Base-by-base conservation (phyloP, 2,888 invertebrate species). In the Protodeltote pygarga region DNA sequence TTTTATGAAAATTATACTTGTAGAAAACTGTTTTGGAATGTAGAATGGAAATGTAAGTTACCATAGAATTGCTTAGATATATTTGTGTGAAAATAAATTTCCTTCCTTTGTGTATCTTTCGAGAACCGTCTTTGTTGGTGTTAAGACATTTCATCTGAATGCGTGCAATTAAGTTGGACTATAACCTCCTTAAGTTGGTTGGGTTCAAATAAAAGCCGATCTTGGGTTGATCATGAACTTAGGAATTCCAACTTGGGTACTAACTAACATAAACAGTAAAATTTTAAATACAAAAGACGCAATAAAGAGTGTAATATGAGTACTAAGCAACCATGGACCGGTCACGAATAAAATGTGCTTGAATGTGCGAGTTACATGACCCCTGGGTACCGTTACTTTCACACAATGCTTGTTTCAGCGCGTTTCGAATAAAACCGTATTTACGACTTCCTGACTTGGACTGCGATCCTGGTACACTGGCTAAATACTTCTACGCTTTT, bases 381-480 rank as follows among this genome's bases (percentile, higher is more conserved):
- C 84, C 85, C 50, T 49, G 86, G 80, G 87, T 62, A 67, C 70
- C 77, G 75, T 87, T 79, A 83, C 75, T 75, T 76, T 68, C 71
- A 73, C 77, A 75, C 76, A 73, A 75, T 75, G 78, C 76, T 73
- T 71, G 72, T 77, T 74, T 76, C 71, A 79, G 71, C 73, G 74
- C 79, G 78, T 79, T 83, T 80, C 81, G 80, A 85, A 85, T 84
- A 81, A 83, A 83, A 77, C 73, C 69, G 79, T 85, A 86, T 88
- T 87, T 86, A 87, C 74, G 75, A 78, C 80, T 79, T 81, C 77
- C 80, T 77, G 53, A n/a, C 70, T 60, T 55, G 45, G 54, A 55
- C 65, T 74, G 72, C 64, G 57, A 57, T 60, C 66, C 69, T 74
- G 60, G 69, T 76, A 66, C 60, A 54, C 52, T 29, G 52, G 64